Evolutionary conservation across 2,888 invertebrate species (phyloP).

Genomic region (Heteromurus nitidus): DNA sequence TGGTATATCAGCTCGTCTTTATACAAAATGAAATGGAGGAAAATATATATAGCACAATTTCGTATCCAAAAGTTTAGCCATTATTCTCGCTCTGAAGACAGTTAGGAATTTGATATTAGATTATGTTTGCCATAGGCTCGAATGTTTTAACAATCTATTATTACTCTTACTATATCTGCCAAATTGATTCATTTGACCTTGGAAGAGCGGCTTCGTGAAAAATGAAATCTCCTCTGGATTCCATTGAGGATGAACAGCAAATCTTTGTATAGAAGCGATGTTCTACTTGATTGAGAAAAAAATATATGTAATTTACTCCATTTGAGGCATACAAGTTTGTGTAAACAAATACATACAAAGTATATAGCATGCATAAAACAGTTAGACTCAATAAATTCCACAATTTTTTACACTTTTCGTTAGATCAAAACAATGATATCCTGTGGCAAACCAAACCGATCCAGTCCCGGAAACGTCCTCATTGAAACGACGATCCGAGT

Average conservation of each 20-base stretch:
- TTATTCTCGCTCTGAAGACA: too few relatives aligned
- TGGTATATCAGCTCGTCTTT: not conserved
- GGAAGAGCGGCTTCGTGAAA: not conserved
- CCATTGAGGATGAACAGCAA: conserved; percentile 1
- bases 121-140: too few relatives aligned
- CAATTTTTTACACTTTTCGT: not conserved
- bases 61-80: too few relatives aligned
- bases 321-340: not conserved
- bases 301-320: not conserved
- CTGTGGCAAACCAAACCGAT: not conserved
- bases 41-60: too few relatives aligned
- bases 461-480: not conserved
- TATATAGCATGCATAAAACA: not conserved
- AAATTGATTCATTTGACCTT: conserved; percentile 4
- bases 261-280: conserved; percentile 6
- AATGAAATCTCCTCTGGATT: conserved; percentile 2
- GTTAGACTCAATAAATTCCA: too few relatives aligned
- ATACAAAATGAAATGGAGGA: not conserved
- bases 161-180: not conserved
- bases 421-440: not conserved
- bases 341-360: too few relatives aligned
- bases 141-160: not conserved
- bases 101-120: too few relatives aligned
- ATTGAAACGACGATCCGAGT: not conserved
- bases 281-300: not conserved